A percentile compares a stretch with the other conserved stretches of the same genome.
These are phyloP conservation scores for Melanotaenia parkinsoni DNA, from an alignment of 2,797 vertebrate species.

Conservation along the genomic window DNA sequence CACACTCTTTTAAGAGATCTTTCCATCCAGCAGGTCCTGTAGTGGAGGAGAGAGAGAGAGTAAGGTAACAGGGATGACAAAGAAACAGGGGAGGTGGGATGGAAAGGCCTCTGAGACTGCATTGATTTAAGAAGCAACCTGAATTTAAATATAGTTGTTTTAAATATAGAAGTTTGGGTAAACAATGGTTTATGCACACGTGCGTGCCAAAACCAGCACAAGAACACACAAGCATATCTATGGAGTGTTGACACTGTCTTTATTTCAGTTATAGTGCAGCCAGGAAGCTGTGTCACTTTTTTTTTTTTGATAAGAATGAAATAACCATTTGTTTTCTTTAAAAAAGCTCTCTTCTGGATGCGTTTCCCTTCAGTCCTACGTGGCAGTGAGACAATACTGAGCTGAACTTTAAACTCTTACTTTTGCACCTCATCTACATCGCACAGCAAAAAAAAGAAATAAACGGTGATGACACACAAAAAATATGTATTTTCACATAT, in stretches of 20 bases:
- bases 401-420: slow-evolving; percentile 50
- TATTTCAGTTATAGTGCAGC: slow-evolving; percentile 76
- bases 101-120: slow-evolving; percentile 6
- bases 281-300: slow-evolving; percentile 58
- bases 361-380: slow-evolving; percentile 61
- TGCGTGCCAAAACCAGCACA: slow-evolving; percentile 20
- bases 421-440: slow-evolving; percentile 62
- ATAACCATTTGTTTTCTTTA: slow-evolving; percentile 43
- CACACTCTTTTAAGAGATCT: slow-evolving; percentile 22
- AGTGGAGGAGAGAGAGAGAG: slow-evolving; percentile 12
- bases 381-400: slow-evolving; percentile 69
- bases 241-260: slow-evolving; percentile 73
- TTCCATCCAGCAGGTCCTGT: slow-evolving; percentile 16
- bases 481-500: slow-evolving; percentile 54
- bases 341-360: slow-evolving; percentile 49
- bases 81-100: background rate
- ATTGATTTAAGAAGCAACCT: background rate
- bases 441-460: slow-evolving; percentile 62
- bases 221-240: slow-evolving; percentile 42
- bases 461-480: slow-evolving; percentile 60
- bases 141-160: background rate
- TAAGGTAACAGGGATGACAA: slow-evolving; percentile 2
- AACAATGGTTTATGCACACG: background rate
- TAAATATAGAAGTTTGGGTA: background rate
- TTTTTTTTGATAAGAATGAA: slow-evolving; percentile 52